Evolutionary conservation across 2,113 vertebrate genomes (phyloP).

Genomic region (Indicator maculatus): DNA sequence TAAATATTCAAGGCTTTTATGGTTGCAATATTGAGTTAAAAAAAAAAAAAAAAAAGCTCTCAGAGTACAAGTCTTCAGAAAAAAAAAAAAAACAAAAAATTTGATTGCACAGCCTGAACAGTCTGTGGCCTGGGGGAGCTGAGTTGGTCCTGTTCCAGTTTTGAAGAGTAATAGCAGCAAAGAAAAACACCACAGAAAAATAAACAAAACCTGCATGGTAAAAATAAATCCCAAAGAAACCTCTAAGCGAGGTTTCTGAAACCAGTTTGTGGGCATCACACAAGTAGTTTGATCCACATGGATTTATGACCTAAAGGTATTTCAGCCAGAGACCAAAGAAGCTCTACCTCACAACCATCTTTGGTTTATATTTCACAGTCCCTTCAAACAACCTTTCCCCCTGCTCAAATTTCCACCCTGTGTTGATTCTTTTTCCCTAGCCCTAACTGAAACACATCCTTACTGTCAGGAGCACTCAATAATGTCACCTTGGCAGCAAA

Average conservation of each 20-base stretch:
- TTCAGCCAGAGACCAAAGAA: neutral
- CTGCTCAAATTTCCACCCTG: neutral
- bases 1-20: neutral
- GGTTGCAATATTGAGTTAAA: neutral
- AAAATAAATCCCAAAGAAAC: neutral
- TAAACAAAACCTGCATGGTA: neutral
- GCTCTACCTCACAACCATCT: neutral
- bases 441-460: neutral
- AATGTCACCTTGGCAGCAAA: constrained; percentile 43
- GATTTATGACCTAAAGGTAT: neutral
- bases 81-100: too few relatives aligned
- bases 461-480: neutral
- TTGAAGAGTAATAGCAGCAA: neutral
- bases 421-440: neutral
- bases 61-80: neutral
- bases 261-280: neutral
- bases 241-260: neutral
- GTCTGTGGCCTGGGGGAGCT: neutral
- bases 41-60: neutral
- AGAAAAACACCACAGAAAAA: neutral
- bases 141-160: neutral
- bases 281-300: neutral
- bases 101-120: neutral
- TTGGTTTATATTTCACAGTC: neutral
- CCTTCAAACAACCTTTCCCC: neutral